Evolutionary conservation across 2,888 invertebrate species (phyloP), one percentile per base, ranked within the genome.

Genomic region (Brenthis ino): DNA sequence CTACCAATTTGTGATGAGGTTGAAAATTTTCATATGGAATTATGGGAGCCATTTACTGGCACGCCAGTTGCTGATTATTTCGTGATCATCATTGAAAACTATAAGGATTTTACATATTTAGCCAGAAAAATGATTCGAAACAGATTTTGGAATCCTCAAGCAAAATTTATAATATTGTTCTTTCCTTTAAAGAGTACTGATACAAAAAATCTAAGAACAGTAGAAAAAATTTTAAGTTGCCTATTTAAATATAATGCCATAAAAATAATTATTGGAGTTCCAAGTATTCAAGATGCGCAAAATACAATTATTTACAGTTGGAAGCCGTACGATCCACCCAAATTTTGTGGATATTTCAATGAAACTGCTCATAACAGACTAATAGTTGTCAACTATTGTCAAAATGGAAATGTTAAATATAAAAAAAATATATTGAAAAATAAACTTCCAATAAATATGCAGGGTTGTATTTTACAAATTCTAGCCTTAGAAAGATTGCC

Each of bases 401-500:
- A 81, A 67, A 77, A 74, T 54, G 91, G 92, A 1, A 33, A 67
- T n/a, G 54, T 88, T 0, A 85, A 81, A 72, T 68, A 78, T 14
- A 67, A 73, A 12, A 80, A 76, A 53, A 65, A 63, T n/a, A 53
- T 85, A 0, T 88, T 87, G 68, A 71, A 79, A 16, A 57, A 79
- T 47, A 85, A 78, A 76, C 65, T 91, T 50, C 88, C 89, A 1
- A 70, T 75, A 0, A 80, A 88, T 68, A 87, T 94, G 78, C 76
- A 79, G 6, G 91, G 93, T 50, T 94, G 94, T 73, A 78, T 80
- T 5, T 80, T 94, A 57, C 81, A 86, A 50, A 84, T 94, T 67
- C 85, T 94, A 57, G 90, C 93, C 28, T 76, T 93, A 55, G 84
- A 93, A 74, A 83, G 89, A 63, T 90, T 92, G 13, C 94, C 94